A percentile compares a stretch with the other conserved stretches of the same genome.
phyloP scores from a whole-genome alignment of 2,797 vertebrate species.

The Chlorospingus flavigularis region DNA sequence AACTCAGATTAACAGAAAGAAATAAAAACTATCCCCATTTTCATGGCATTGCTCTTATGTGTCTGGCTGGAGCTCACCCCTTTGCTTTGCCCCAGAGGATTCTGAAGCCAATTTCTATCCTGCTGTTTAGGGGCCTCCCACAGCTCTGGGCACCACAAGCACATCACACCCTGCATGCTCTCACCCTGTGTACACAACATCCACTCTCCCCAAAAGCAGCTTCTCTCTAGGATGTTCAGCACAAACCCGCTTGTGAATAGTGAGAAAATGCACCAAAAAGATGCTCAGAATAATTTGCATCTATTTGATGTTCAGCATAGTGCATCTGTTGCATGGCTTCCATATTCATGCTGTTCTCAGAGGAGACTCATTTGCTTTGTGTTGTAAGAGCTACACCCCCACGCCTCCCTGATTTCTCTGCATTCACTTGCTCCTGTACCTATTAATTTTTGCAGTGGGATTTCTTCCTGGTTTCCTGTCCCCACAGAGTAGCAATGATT shows the following conservation, averaged over 20 bases:
- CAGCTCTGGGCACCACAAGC: neutral
- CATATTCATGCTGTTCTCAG: neutral
- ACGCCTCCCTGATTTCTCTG: accelerated
- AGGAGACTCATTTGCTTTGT: neutral
- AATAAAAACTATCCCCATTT: neutral
- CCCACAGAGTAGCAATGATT: neutral
- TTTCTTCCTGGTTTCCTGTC: neutral
- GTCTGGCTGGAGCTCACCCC: neutral
- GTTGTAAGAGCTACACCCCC: neutral
- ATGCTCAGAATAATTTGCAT: neutral
- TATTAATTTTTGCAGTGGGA: neutral
- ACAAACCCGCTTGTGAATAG: neutral
- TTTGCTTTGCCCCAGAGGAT: neutral
- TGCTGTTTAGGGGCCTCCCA: neutral
- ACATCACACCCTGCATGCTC: accelerated
- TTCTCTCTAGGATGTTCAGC: neutral
- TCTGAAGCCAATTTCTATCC: neutral
- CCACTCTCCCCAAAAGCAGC: neutral
- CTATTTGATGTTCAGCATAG: neutral
- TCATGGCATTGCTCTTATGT: neutral
- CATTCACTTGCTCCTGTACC: neutral
- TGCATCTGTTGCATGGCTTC: neutral
- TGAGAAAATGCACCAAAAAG: neutral
- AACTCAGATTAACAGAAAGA: neutral
- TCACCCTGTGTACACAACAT: neutral